phyloP scores from a whole-genome alignment of 2,888 invertebrate species.

The Drosophila limbata region DNA sequence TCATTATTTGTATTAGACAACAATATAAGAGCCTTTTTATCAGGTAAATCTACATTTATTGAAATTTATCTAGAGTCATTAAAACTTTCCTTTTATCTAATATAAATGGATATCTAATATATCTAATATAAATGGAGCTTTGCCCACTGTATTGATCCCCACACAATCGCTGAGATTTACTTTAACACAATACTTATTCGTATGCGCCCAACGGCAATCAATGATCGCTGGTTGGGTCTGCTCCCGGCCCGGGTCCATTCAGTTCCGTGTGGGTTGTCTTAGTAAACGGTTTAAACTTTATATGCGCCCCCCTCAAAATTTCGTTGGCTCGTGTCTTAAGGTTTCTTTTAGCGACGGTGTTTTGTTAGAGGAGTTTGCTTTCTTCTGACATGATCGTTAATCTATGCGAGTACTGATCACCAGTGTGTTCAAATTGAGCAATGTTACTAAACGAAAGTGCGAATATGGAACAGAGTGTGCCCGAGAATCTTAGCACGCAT shows the following conservation, averaged over 20 bases:
- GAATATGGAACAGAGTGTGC: constrained; percentile 71
- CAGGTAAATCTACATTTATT: too few relatives aligned
- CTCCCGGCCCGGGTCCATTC: constrained; percentile 63
- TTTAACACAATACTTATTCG: constrained; percentile 58
- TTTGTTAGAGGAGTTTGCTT: constrained; percentile 22
- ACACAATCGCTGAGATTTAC: constrained; percentile 66
- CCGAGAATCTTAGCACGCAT: constrained; percentile 74
- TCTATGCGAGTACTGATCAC: constrained; percentile 10
- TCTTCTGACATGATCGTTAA: constrained; percentile 29
- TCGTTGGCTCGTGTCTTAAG: constrained; percentile 4
- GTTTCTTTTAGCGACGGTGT: constrained; percentile 58
- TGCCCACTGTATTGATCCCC: constrained; percentile 50
- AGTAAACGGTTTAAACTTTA: constrained; percentile 67
- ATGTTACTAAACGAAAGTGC: constrained; percentile 69
- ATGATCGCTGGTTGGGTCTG: constrained; percentile 67
- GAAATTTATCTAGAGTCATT: too few relatives aligned
- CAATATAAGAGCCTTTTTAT: too few relatives aligned
- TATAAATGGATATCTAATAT: too few relatives aligned
- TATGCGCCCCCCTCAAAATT: constrained; percentile 35
- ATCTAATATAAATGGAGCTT: neutral
- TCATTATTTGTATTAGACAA: neutral
- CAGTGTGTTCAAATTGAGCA: constrained; percentile 32
- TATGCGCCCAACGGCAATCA: constrained; percentile 71
- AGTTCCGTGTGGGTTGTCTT: constrained; percentile 83
- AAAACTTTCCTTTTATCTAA: too few relatives aligned